Conservation (phyloP, 2,113 vertebrate genomes). For the Mirounga angustirostris region DNA sequence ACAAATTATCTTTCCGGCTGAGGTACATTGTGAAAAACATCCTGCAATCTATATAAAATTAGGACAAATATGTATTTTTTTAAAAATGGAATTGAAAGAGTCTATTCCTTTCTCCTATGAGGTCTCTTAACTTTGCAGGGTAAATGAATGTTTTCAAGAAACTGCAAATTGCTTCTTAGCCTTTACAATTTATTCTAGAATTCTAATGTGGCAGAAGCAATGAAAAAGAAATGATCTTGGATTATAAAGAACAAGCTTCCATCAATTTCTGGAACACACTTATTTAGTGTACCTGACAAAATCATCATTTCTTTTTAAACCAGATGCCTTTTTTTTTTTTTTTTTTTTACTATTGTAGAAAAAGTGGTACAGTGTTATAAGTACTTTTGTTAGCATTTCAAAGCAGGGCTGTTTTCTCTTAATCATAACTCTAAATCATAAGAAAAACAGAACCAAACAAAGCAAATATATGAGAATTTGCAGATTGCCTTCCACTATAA, state of each 20-base stretch:
- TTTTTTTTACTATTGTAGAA: background rate
- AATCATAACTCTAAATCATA: background rate
- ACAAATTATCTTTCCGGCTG: background rate
- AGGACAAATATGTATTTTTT: background rate
- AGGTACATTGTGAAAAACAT: background rate
- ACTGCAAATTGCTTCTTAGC: background rate
- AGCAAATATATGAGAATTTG: background rate
- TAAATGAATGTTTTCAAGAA: constrained; percentile 30
- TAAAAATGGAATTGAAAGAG: background rate
- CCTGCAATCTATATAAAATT: background rate
- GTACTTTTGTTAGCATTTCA: background rate
- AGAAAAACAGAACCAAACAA: background rate
- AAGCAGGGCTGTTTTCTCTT: background rate
- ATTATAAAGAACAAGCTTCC: background rate
- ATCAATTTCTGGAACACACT: background rate
- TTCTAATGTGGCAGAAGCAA: background rate
- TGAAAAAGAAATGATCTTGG: background rate
- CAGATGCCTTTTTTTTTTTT: background rate
- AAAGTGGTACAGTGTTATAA: background rate
- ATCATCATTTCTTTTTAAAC: background rate
- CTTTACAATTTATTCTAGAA: background rate
- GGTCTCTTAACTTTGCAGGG: background rate
- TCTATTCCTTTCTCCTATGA: background rate
- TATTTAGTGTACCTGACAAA: background rate
- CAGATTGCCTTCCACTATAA: background rate